Base-by-base conservation (phyloP, 2,797 vertebrate genomes). In the Enteromius paludinosus region DNA sequence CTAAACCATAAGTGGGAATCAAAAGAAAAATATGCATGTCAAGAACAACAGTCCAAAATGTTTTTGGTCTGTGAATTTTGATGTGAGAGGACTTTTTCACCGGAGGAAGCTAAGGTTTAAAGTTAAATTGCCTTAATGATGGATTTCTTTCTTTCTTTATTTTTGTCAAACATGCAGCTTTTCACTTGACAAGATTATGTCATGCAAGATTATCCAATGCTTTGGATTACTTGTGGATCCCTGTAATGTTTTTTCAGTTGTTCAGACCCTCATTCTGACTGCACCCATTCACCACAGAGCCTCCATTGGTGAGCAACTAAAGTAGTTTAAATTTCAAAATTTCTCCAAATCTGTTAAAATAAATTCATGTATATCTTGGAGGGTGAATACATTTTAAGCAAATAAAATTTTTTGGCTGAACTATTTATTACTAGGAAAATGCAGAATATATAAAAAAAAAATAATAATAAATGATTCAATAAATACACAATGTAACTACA, bases 381-480 rank as follows among this genome's bases (percentile, higher is more conserved):
- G 59, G 25, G 59, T 17, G 14, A 62, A 62, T 30, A 17, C 9
- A 23, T 59, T 59, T 23, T 12, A 1, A 59, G 54, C 59, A 62
- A 8, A 17, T 62, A 8, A 15, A 15, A 5, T 7, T 61, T 61
- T 61, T 28, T 15, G 59, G 59, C 5, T 61, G 25, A 61, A 28
- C 59, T 61, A 28, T 7, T 28, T 6, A 5, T 28, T 15, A 41
- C 41, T 17, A 10, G 15, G 11, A 73, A 73, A 74, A 3, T 10
- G 33, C 71, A 56, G 49, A 38, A 56, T 56, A 56, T 20, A 49
- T 73, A 33, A 3, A 73, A 73, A 73, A 52, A 33, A 9, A 38
- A 38, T n/a, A 12, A n/a, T 41, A 23, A n/a, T n/a, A n/a, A 41
- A 11, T 11, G 41, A 71, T 71, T 9, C 43, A 49, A 45, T 2